phyloP scores from a whole-genome alignment of 2,113 vertebrate genomes.

The Psilopogon haemacephalus region DNA sequence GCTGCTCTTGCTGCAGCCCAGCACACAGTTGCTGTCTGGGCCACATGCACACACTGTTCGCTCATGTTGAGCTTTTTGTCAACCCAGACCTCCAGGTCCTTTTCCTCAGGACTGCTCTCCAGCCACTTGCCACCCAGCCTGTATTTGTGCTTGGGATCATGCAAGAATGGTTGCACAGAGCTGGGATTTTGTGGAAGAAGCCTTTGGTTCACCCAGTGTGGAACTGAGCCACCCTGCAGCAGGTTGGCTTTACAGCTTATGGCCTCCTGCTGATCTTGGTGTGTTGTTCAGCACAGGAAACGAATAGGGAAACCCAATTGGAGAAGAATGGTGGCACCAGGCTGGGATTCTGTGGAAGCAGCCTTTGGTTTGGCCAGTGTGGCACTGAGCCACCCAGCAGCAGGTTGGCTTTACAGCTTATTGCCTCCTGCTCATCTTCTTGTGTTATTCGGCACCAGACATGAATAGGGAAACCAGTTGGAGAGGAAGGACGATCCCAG shows the following conservation, averaged over 20 bases:
- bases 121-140: too few species aligned
- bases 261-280: neutral
- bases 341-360: neutral
- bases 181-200: neutral
- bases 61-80: too few species aligned
- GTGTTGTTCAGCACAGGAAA: neutral
- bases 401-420: fast-evolving
- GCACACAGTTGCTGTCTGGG: too few species aligned
- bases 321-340: neutral
- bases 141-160: too few species aligned
- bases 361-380: neutral
- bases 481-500: neutral
- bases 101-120: too few species aligned
- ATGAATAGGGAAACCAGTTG: neutral
- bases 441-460: neutral
- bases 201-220: neutral
- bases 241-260: fast-evolving
- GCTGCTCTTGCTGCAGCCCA: too few species aligned
- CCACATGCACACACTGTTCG: too few species aligned
- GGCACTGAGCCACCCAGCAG: fast-evolving
- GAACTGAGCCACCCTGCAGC: fast-evolving
- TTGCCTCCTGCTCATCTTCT: neutral
- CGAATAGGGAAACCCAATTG: neutral
- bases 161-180: too few species aligned
- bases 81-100: too few species aligned